These are phyloP conservation scores for Octonoba sinensis DNA, from an alignment of 2,888 invertebrate genomes.

Conservation along the genomic window DNA sequence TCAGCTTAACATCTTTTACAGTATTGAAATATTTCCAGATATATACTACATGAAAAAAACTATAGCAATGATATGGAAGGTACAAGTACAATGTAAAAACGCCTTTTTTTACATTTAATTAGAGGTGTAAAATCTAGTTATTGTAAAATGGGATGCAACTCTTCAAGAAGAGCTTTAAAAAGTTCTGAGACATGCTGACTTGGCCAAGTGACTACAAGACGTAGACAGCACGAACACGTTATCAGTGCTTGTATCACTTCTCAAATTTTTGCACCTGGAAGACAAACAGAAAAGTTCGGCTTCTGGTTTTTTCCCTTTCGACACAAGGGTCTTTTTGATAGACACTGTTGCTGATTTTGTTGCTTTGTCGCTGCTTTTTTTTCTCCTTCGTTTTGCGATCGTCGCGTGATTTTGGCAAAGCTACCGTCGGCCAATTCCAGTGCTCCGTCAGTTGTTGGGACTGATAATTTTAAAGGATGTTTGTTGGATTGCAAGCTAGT, in stretches of 20 bases:
- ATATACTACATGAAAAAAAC: too few relatives aligned
- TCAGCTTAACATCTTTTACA: too few relatives aligned
- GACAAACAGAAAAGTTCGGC: conserved; percentile 2
- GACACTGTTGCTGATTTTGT: conserved; percentile 18
- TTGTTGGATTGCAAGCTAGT: conserved; percentile 19
- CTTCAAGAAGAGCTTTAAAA: too few relatives aligned
- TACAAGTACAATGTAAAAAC: too few relatives aligned
- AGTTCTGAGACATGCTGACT: conserved; percentile 32
- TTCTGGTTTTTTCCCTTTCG: conserved; percentile 54
- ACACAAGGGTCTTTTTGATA: conserved; percentile 22
- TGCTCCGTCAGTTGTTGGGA: too few relatives aligned
- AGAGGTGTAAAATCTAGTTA: too few relatives aligned
- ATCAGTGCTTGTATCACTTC: conserved; percentile 31
- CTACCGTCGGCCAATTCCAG: background rate
- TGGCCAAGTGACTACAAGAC: conserved; percentile 14
- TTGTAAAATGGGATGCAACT: too few relatives aligned
- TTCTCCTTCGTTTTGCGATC: background rate
- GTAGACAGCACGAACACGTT: conserved; percentile 49
- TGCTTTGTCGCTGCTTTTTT: conserved; percentile 19
- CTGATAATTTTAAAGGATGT: conserved; percentile 6
- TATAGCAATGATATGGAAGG: too few relatives aligned
- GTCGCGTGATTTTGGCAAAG: conserved; percentile 9
- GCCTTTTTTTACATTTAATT: too few relatives aligned
- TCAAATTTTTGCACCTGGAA: background rate
- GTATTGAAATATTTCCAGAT: too few relatives aligned